A percentile compares a stretch with the other conserved stretches of the same genome.
These are phyloP conservation scores for Macaria notata DNA, from an alignment of 2,888 invertebrate species.

Conservation along the genomic window DNA sequence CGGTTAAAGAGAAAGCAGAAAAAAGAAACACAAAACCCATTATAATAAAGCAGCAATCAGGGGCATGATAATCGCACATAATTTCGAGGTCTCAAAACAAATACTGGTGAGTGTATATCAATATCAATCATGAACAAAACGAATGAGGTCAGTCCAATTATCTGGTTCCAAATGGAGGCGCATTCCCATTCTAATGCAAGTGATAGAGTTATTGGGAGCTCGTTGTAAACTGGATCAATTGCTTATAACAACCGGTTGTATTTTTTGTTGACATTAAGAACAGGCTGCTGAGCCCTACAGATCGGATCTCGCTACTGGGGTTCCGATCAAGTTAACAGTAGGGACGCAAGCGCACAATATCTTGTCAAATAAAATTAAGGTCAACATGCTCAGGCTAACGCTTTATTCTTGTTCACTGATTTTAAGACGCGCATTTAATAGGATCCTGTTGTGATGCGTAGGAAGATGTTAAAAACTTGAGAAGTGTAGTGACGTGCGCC, in stretches of 20 bases:
- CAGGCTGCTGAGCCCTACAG: slow-evolving; percentile 31
- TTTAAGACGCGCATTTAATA: too few relatives aligned
- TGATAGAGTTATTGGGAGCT: slow-evolving; percentile 32
- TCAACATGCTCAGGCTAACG: too few relatives aligned
- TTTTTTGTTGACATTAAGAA: slow-evolving; percentile 34
- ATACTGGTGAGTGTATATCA: slow-evolving; percentile 22
- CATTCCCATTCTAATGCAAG: slow-evolving; percentile 27
- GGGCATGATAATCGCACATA: slow-evolving; percentile 25
- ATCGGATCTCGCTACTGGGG: slow-evolving; percentile 23
- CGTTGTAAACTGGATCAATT: slow-evolving; percentile 33
- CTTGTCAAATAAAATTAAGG: background rate
- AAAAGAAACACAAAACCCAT: slow-evolving; percentile 23
- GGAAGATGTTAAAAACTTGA: too few relatives aligned
- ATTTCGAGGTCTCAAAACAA: slow-evolving; percentile 28
- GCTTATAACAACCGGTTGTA: slow-evolving; percentile 22
- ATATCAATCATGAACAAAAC: slow-evolving; percentile 26
- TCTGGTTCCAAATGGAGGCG: slow-evolving; percentile 24
- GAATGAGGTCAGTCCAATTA: slow-evolving; percentile 31
- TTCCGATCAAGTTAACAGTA: slow-evolving; percentile 8
- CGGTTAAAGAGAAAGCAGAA: slow-evolving; percentile 32
- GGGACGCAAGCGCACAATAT: background rate
- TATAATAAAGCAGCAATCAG: slow-evolving; percentile 25
- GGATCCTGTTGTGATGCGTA: too few relatives aligned
- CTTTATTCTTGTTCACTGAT: too few relatives aligned
- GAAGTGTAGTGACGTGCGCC: background rate